phyloP scores from a whole-genome alignment of 2,797 vertebrate genomes.

The Leuciscus waleckii region DNA sequence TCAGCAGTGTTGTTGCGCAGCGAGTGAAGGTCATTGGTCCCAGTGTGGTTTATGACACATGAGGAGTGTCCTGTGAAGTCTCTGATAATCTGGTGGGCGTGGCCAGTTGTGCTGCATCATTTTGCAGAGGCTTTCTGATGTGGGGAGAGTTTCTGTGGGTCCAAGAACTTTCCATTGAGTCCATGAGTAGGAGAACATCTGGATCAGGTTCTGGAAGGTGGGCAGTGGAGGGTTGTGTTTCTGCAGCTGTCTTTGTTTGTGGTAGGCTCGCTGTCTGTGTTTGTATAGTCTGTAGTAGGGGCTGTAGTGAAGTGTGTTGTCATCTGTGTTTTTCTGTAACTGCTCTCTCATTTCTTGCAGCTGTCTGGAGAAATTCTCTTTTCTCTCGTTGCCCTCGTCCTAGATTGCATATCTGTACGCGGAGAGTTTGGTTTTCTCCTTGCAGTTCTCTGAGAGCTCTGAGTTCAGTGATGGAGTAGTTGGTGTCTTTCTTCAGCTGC shows the following conservation, averaged over 20 bases:
- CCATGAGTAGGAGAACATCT: slow-evolving; percentile 1
- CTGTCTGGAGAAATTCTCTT: not conserved
- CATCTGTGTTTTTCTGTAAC: not conserved
- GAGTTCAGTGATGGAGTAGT: not conserved
- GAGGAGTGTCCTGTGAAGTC: not conserved
- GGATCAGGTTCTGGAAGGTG: not conserved
- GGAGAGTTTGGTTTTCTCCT: not conserved
- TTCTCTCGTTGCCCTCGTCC: not conserved
- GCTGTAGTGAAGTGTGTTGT: not conserved
- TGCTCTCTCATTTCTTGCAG: slow-evolving; percentile 1
- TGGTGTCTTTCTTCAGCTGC: slow-evolving; percentile 10
- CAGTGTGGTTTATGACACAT: not conserved
- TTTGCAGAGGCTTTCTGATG: not conserved
- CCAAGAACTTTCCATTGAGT: slow-evolving; percentile 19
- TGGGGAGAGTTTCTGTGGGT: slow-evolving; percentile 9
- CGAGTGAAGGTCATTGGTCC: too few relatives aligned
- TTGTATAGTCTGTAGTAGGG: not conserved
- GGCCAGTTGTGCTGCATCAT: not conserved
- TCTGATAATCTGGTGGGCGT: not conserved
- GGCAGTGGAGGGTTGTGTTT: not conserved
- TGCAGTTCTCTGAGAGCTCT: not conserved
- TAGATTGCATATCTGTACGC: not conserved
- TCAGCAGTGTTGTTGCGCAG: not conserved
- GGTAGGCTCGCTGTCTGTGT: not conserved
- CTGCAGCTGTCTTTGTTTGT: slow-evolving; percentile 21